Conservation (phyloP, 2,797 vertebrate species). For the Tachyglossus aculeatus region DNA sequence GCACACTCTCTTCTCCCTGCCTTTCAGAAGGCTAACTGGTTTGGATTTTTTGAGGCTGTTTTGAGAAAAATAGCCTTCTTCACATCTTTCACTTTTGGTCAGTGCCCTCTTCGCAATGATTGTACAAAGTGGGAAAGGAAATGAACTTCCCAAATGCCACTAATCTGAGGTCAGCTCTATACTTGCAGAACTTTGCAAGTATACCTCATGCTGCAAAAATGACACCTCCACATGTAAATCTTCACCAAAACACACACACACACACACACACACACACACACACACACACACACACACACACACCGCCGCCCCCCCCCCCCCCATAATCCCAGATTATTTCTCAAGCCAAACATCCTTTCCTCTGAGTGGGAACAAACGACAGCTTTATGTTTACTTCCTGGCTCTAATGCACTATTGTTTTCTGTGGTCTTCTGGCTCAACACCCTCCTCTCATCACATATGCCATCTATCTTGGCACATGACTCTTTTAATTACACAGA, state of each 20-base stretch:
- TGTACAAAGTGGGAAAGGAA: constrained; percentile 26
- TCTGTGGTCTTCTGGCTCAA: background rate
- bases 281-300: too few relatives aligned
- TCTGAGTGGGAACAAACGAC: background rate
- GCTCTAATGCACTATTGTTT: background rate
- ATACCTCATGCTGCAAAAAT: too few relatives aligned
- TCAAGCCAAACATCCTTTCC: background rate
- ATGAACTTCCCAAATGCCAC: constrained; percentile 1
- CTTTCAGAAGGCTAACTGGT: constrained; percentile 43
- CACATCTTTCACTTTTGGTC: constrained; percentile 29
- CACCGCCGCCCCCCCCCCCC: too few relatives aligned
- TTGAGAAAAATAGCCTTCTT: constrained; percentile 17
- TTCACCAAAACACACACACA: too few relatives aligned
- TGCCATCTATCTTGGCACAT: background rate
- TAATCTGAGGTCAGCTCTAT: constrained; percentile 4
- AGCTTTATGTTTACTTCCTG: background rate
- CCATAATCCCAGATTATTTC: too few relatives aligned
- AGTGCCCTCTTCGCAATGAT: background rate
- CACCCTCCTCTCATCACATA: background rate
- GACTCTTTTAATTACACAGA: constrained; percentile 4
- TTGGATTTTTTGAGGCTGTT: constrained; percentile 51
- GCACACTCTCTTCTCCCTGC: too few relatives aligned
- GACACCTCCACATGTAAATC: too few relatives aligned
- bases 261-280: too few relatives aligned
- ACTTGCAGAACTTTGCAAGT: background rate